Evolutionary conservation across 2,113 vertebrate species (phyloP), one percentile per base, ranked within the genome.

Genomic region (Morone saxatilis): DNA sequence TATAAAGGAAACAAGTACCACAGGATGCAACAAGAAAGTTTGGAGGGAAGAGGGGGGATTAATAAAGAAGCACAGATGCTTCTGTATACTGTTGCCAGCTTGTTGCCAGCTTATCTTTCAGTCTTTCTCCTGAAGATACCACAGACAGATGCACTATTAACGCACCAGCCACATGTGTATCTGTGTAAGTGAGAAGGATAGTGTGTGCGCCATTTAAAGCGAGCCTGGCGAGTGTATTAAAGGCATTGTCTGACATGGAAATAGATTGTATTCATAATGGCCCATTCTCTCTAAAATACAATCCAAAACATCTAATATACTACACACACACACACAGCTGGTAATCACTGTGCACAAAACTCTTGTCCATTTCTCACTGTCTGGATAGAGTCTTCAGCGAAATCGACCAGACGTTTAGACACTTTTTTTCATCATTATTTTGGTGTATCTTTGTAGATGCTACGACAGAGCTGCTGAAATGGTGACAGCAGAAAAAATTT

Each of bases 131-230:
- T 71, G 77, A 78, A 84, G 67, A 82, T 48, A 72, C 54, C 45
- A 69, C 67, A 77, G 81, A 86, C 84, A 86, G 77, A 83, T 91
- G 71, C 54, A 65, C 83, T 53, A 59, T 76, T 80, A 81, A 85
- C 71, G 14, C 62, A 60, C 8, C 48, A 75, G 76, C 50, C 70
- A 53, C 65, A 63, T 48, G 83, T 67, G 40, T 60, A 40, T 71
- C 60, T 73, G 43, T 65, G 7, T 54, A 62, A 77, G 78, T 61
- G 54, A 72, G 71, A 77, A 62, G 22, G 50, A 75, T 60, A 51
- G 77, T 7, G 68, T 80, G 60, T 56, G 59, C 59, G 38, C 56
- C 40, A 81, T 79, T 45, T 47, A 48, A 85, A 76, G 62, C 0
- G 1, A 9, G 31, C 7, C 31, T 25, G 63, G 43, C 10, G 2